These are phyloP conservation scores for Myrmecophaga tridactyla DNA, from an alignment of 2,113 vertebrate species.

Conservation along the genomic window DNA sequence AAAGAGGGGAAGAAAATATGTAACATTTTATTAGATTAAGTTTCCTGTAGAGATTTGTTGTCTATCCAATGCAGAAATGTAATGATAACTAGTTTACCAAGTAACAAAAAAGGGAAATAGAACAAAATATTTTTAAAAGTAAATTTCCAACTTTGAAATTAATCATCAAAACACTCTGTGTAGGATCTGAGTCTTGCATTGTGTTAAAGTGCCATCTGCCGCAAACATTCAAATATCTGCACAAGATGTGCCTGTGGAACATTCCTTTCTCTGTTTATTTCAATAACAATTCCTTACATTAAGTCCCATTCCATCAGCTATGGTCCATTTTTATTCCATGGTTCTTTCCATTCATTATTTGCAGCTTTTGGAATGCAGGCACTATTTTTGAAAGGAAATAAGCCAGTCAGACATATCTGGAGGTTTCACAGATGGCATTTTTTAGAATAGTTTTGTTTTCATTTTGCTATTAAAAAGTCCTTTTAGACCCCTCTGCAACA, in stretches of 20 bases:
- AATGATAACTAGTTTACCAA: background rate
- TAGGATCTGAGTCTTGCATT: background rate
- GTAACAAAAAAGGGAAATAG: background rate
- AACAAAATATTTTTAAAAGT: background rate
- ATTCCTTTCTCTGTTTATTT: background rate
- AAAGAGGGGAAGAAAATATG: background rate
- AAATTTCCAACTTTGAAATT: background rate
- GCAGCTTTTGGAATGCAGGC: slow-evolving; percentile 65
- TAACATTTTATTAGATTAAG: background rate
- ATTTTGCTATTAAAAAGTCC: slow-evolving; percentile 69
- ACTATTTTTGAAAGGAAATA: slow-evolving; percentile 77
- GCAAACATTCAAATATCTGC: slow-evolving; percentile 15
- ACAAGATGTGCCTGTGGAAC: background rate
- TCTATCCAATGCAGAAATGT: background rate
- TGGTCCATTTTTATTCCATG: slow-evolving; percentile 50
- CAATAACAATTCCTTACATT: slow-evolving; percentile 8
- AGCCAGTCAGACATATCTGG: slow-evolving; percentile 73
- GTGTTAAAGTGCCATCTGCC: slow-evolving; percentile 70
- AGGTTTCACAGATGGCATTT: slow-evolving; percentile 75
- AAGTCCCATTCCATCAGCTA: slow-evolving; percentile 33
- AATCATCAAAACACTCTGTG: background rate
- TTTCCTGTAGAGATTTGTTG: background rate
- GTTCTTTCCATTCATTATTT: slow-evolving; percentile 72
- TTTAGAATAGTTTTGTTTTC: slow-evolving; percentile 74
- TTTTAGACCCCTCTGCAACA: slow-evolving; percentile 72